Evolutionary conservation across 2,113 vertebrate genomes (phyloP).

Genomic region (Coregonus clupeaformis): DNA sequence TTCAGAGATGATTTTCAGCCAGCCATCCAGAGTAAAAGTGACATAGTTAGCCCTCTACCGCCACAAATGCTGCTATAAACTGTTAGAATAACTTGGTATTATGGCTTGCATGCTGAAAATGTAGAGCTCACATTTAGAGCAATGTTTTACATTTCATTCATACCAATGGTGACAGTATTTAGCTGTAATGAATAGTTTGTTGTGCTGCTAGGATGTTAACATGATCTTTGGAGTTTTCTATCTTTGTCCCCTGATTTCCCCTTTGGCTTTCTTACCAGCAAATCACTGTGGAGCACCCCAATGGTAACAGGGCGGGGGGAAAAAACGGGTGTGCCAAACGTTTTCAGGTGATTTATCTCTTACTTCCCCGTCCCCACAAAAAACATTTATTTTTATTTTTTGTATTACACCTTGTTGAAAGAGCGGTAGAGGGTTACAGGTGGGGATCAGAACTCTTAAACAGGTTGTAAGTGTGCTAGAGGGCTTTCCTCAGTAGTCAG

Average conservation of each 20-base stretch:
- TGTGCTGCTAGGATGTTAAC: constrained; percentile 17
- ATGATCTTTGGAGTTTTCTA: constrained; percentile 41
- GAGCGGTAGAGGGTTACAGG: constrained; percentile 47
- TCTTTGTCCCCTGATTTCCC: constrained; percentile 41
- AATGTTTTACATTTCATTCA: too few species aligned
- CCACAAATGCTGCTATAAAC: too few species aligned
- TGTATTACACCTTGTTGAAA: constrained; percentile 36
- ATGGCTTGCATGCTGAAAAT: too few species aligned
- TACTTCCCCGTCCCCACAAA: constrained; percentile 50
- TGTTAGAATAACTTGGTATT: too few species aligned
- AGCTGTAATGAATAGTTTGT: neutral
- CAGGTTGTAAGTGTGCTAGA: too few species aligned
- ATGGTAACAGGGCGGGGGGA: constrained; percentile 51
- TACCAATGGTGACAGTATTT: too few species aligned
- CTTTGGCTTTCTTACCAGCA: constrained; percentile 58
- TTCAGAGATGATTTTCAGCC: too few species aligned
- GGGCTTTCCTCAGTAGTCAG: too few species aligned
- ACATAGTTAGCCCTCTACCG: too few species aligned
- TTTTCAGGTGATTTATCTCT: constrained; percentile 59
- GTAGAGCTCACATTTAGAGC: too few species aligned
- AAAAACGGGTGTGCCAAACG: constrained; percentile 62
- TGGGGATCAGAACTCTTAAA: neutral
- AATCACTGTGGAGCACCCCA: constrained; percentile 47
- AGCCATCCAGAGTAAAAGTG: too few species aligned
- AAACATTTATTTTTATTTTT: constrained; percentile 26